Conservation (phyloP, 2,113 vertebrate species). For the Ranitomeya variabilis region DNA sequence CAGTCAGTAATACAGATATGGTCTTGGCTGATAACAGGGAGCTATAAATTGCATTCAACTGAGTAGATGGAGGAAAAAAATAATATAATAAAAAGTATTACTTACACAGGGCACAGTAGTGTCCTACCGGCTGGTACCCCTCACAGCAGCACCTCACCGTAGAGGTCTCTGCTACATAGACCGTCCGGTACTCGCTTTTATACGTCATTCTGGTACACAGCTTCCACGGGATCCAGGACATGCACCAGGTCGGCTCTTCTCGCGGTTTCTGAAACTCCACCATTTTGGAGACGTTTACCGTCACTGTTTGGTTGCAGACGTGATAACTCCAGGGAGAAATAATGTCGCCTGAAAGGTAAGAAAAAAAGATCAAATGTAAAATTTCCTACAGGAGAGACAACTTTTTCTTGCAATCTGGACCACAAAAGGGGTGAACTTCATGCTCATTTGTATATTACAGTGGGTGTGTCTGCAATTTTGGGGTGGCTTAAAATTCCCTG, state of each 20-base stretch:
- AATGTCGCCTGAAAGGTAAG: slow-evolving; percentile 69
- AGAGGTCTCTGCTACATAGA: slow-evolving; percentile 66
- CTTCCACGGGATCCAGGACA: slow-evolving; percentile 82
- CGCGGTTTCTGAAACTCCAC: slow-evolving; percentile 70
- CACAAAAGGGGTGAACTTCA: too few species aligned
- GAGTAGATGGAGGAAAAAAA: not conserved
- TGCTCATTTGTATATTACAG: too few species aligned
- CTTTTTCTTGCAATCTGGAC: too few species aligned
- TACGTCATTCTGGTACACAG: slow-evolving; percentile 74
- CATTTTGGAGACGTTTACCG: slow-evolving; percentile 65
- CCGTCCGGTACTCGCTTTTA: slow-evolving; percentile 63
- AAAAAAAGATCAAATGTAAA: not conserved
- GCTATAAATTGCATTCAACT: not conserved
- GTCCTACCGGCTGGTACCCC: slow-evolving; percentile 81
- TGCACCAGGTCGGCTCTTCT: slow-evolving; percentile 69
- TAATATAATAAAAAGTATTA: slow-evolving; percentile 49
- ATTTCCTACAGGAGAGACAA: not conserved
- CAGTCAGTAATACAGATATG: too few species aligned
- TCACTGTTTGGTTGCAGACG: slow-evolving; percentile 75
- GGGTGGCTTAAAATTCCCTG: too few species aligned
- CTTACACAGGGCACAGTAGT: slow-evolving; percentile 84
- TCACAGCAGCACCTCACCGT: slow-evolving; percentile 78
- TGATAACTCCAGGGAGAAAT: slow-evolving; percentile 79
- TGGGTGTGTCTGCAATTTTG: too few species aligned
- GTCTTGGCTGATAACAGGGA: too few species aligned